Evolutionary conservation across 2,888 invertebrate species (phyloP), one percentile per base, ranked within the genome.

Genomic region (Pachliopta kotzebuea): DNA sequence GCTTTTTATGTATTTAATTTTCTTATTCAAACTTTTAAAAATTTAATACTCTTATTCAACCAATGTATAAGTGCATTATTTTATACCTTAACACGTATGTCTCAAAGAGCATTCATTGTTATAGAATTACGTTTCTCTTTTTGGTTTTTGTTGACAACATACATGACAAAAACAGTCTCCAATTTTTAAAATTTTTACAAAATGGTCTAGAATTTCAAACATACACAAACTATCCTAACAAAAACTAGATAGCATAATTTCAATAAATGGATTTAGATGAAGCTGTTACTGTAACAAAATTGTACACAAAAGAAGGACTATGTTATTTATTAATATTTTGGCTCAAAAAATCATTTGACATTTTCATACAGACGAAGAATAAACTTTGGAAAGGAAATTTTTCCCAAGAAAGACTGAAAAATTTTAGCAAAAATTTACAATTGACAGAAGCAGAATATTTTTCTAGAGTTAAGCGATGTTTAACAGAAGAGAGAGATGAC

Each of bases 341-440:
- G 88, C 79, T 82, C 67, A 57, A 68, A 45, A 74, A 79, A 70
- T 84, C 83, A 58, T 88, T 86, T 72, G 84, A 85, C 72, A 76
- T 83, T 67, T 83, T 79, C 64, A 70, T 88, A 31, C 86, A 80
- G 58, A 69, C 69, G 18, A 74, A 76, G 42, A 79, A 81, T 9
- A 77, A 76, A 58, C 66, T 85, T 29, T 86, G 83, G 84, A 83
- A 79, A 74, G 88, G 88, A 56, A 75, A 72, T 61, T 86, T 88
- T 72, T 85, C 86, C n/a, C 63, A 77, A 20, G 81, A 77, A 57
- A 77, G 87, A 31, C 67, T 87, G 67, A 45, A 75, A 59, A 83
- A 80, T 49, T 86, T 88, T 53, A 84, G 88, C 68, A 82, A 69
- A 73, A 85, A 83, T 67, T 75, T 87, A 53, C 78, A 83, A 59